phyloP scores from a whole-genome alignment of 2,797 vertebrate genomes.

The Danio aesculapii region DNA sequence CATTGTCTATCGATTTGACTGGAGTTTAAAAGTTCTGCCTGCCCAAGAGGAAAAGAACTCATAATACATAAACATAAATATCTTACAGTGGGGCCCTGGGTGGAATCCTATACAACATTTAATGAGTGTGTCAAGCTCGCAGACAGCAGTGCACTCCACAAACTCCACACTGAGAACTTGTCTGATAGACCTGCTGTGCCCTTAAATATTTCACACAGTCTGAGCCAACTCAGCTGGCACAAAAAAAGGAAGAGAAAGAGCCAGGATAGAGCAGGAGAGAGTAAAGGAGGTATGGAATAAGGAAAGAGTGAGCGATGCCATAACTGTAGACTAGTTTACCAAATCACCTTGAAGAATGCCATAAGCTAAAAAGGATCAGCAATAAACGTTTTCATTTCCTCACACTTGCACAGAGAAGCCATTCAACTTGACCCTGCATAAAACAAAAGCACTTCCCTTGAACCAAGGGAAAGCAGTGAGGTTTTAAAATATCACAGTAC shows the following conservation, averaged over 20 bases:
- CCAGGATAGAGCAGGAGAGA: slow-evolving; percentile 53
- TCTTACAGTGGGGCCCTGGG: slow-evolving; percentile 66
- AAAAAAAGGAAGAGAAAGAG: not conserved
- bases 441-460: slow-evolving; percentile 46
- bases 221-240: slow-evolving; percentile 39
- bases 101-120: slow-evolving; percentile 71
- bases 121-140: slow-evolving; percentile 65
- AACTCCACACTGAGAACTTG: slow-evolving; percentile 45
- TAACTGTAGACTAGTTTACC: slow-evolving; percentile 37
- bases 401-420: slow-evolving; percentile 28
- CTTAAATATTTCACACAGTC: slow-evolving; percentile 50
- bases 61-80: slow-evolving; percentile 71
- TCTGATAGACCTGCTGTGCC: slow-evolving; percentile 43
- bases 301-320: slow-evolving; percentile 55
- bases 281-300: slow-evolving; percentile 4
- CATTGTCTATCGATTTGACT: slow-evolving; percentile 62
- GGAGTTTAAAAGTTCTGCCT: slow-evolving; percentile 56
- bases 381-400: slow-evolving; percentile 46
- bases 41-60: slow-evolving; percentile 44
- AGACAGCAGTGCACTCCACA: slow-evolving; percentile 50
- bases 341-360: slow-evolving; percentile 57
- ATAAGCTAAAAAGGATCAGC: slow-evolving; percentile 53
- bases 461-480: not conserved
- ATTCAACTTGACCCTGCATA: slow-evolving; percentile 39
- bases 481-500: slow-evolving; percentile 41